Evolutionary conservation across 1,140 invertebrate genomes (phyloP), one percentile per base, ranked within the genome.

Genomic region (Scylla paramamosain): DNA sequence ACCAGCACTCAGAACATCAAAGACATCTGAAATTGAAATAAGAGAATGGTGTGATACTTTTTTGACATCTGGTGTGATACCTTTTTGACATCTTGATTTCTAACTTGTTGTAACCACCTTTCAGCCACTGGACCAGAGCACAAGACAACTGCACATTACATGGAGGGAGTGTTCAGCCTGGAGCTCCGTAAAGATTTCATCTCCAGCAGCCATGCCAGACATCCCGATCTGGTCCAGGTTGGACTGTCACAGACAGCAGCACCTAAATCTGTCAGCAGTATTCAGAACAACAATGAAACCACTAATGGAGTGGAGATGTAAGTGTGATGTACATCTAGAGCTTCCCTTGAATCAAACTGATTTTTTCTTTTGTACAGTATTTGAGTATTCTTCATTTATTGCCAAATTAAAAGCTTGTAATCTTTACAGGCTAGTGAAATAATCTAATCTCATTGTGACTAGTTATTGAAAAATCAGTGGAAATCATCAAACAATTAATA

Each of bases 61-160:
- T 59, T 8, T 59, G 52, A 59, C 16, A 14, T 59, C n/a, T 77
- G 20, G 20, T 20, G 20, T 77, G 39, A 4, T 59, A 59, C 16
- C 52, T 59, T 59, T 59, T 8, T 59, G 52, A 59, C 16, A 14
- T 59, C 77, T 83, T 77, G 25, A 31, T 28, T 7, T 59, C 52
- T 59, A 59, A 84, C 48, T 4, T 59, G 45, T 88, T 92, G 52
- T 90, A 31, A 93, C 94, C 32, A 94, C 28, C 91, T 97, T 97
- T 95, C 96, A 98, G 98, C 98, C 97, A 98, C 98, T 97, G 97
- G 97, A 96, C 97, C 98, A 87, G 98, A 98, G 96, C 97, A 98
- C 96, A 98, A 98, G 97, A 98, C 98, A 96, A 97, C 98, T 45
- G 98, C 98, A 94, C 98, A 98, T 96, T 98, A 98, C 97, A 98